Percentiles rank a stretch among this genome's conserved stretches.
Conservation (phyloP, 2,113 vertebrate genomes). For the Pelobates fuscus region DNA sequence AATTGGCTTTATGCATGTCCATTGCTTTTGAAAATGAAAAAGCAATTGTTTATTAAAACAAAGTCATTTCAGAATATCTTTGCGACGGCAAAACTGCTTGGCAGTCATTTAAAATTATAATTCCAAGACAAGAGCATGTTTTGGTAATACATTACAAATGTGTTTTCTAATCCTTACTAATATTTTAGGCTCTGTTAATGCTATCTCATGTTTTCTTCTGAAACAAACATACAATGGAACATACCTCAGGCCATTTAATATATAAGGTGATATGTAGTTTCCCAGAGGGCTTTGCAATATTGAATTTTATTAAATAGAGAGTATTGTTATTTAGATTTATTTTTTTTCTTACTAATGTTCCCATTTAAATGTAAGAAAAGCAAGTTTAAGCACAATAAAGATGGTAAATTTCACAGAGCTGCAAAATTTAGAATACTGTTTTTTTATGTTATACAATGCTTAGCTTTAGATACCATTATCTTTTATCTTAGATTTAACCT, state of each 20-base stretch:
- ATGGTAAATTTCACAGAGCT: no score
- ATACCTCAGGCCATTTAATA: conserved; percentile 45
- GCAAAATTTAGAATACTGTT: no score
- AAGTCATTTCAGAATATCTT: conserved; percentile 25
- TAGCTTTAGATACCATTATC: no score
- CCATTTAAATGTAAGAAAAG: no score
- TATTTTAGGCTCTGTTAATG: conserved; percentile 48
- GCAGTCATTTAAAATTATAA: conserved; percentile 38
- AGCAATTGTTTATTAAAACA: conserved; percentile 22
- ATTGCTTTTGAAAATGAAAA: conserved; percentile 7
- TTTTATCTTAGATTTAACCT: no score
- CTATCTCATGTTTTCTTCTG: conserved; percentile 48
- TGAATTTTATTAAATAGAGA: conserved; percentile 6
- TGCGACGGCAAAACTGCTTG: conserved; percentile 42
- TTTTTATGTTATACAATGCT: no score
- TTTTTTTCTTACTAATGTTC: no score
- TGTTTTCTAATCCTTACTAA: conserved; percentile 43
- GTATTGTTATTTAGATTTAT: no score
- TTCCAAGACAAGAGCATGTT: conserved; percentile 56
- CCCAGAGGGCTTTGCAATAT: conserved; percentile 7
- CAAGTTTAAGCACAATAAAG: no score
- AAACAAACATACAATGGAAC: conserved; percentile 49
- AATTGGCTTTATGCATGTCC: background rate
- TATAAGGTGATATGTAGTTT: conserved; percentile 49
- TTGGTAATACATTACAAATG: conserved; percentile 51